Conservation (phyloP, 2,113 vertebrate genomes). For the Raja brachyura region DNA sequence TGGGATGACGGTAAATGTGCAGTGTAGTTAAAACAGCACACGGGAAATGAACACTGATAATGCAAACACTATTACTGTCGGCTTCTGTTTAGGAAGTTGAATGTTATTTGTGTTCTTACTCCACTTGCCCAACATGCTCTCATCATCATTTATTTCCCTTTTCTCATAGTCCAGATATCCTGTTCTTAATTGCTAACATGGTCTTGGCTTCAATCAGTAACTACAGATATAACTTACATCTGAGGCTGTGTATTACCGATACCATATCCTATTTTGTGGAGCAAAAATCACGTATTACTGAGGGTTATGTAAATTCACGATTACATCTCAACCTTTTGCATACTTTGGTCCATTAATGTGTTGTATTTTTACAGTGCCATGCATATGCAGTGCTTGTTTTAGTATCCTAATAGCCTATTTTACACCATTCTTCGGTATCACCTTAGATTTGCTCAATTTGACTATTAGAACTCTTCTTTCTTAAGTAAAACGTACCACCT, state of each 20-base stretch:
- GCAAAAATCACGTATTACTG: not conserved
- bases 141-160: not conserved
- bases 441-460: not conserved
- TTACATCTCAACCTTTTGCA: not conserved
- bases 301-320: not conserved
- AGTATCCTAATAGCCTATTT: not conserved
- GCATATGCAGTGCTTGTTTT: not conserved
- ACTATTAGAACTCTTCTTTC: not conserved
- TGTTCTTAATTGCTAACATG: not conserved
- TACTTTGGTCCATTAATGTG: not conserved
- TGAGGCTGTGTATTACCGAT: not conserved
- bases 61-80: not conserved
- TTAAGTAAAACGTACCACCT: not conserved
- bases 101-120: not conserved
- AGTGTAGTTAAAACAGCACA: not conserved
- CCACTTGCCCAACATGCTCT: not conserved
- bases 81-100: not conserved
- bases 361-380: not conserved
- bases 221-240: too few relatives aligned
- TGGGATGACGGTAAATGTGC: slow-evolving; percentile 82
- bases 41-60: not conserved
- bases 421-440: not conserved
- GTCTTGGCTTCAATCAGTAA: not conserved
- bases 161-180: not conserved
- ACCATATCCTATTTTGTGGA: not conserved